A percentile compares a stretch with the other conserved stretches of the same genome.
Conservation (phyloP, 2,113 vertebrate species). For the Sitta europaea region DNA sequence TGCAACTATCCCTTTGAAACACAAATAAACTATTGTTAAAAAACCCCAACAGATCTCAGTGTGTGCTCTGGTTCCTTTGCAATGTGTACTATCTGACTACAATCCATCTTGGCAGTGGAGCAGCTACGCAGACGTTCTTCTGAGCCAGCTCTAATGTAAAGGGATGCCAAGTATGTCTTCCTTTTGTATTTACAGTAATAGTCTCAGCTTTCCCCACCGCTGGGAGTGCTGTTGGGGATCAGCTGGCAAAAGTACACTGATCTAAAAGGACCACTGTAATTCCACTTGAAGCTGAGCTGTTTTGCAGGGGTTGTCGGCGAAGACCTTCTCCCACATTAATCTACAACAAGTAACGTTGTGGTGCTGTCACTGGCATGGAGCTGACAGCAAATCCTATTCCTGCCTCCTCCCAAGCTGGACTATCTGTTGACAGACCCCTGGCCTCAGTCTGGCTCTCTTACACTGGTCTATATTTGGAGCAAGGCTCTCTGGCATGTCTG, state of each 20-base stretch:
- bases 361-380: constrained; percentile 25
- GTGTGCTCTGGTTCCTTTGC: constrained; percentile 60
- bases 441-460: constrained; percentile 6
- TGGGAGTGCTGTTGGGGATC: constrained; percentile 60
- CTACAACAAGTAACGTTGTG: not conserved
- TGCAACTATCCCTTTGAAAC: constrained; percentile 68
- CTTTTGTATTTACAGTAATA: constrained; percentile 68
- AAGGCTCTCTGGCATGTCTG: not conserved
- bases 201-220: constrained; percentile 56
- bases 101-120: constrained; percentile 62
- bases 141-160: constrained; percentile 67
- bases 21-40: constrained; percentile 68
- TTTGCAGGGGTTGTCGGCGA: constrained; percentile 33
- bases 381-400: constrained; percentile 30
- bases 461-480: not conserved
- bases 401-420: not conserved
- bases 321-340: constrained; percentile 58
- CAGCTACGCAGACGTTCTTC: constrained; percentile 65
- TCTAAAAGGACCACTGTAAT: constrained; percentile 48
- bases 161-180: constrained; percentile 63
- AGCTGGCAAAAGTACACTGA: constrained; percentile 46
- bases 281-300: constrained; percentile 34
- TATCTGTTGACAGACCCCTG: constrained; percentile 47
- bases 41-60: constrained; percentile 67
- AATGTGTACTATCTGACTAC: constrained; percentile 66